Evolutionary conservation across 2,888 invertebrate species (phyloP).

Genomic region (Anorthoa munda): DNA sequence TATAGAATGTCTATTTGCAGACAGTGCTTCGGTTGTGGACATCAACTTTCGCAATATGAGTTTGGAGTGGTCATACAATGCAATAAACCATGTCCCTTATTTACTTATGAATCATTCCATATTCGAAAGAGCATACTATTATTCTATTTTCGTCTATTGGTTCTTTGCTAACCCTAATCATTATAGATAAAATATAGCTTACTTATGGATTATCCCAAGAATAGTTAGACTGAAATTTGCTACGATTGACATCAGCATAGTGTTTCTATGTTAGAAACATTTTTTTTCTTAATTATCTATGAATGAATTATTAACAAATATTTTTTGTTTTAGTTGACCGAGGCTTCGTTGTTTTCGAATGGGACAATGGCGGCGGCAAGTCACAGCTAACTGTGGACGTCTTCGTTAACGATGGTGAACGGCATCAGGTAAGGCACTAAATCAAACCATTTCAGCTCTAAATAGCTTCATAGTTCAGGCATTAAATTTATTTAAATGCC

Average conservation of each 20-base stretch:
- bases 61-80: slow-evolving; percentile 8
- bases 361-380: slow-evolving; percentile 61
- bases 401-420: slow-evolving; percentile 60
- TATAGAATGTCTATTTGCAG: neutral
- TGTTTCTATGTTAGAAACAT: too few species aligned
- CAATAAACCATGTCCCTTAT: neutral
- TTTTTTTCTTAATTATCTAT: too few species aligned
- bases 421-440: slow-evolving; percentile 51
- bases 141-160: neutral
- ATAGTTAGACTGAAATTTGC: too few species aligned
- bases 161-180: too few species aligned
- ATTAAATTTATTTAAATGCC: too few species aligned
- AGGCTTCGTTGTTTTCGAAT: slow-evolving; percentile 57
- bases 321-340: slow-evolving; percentile 58
- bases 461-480: neutral
- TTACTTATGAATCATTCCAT: neutral
- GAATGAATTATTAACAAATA: neutral
- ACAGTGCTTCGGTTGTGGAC: neutral
- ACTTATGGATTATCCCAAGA: too few species aligned
- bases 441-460: neutral
- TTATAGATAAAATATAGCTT: too few species aligned
- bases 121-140: neutral
- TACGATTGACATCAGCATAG: too few species aligned
- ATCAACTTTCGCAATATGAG: slow-evolving; percentile 16
- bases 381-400: slow-evolving; percentile 41